Base-by-base conservation (phyloP, 2,113 vertebrate species). In the Oceanites oceanicus region DNA sequence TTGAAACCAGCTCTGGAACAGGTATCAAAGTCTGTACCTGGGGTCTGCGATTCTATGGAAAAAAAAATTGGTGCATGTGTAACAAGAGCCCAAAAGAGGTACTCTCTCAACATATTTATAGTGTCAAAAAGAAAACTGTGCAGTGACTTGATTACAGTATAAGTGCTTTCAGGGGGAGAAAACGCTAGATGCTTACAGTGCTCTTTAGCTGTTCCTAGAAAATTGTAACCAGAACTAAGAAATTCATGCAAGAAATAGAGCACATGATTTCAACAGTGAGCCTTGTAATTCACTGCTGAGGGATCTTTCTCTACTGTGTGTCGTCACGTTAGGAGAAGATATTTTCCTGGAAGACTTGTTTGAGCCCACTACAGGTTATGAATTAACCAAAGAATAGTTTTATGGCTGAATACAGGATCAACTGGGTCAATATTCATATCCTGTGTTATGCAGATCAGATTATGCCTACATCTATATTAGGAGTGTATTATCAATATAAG, bases 121-220 rank as follows among this genome's bases (percentile, higher is more conserved):
- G 13, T 44, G 23, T 71, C 6, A 25, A 34, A 88, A 82, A 47
- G 30, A 88, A 92, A 90, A 73, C 34, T 52, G 7, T 49, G 47
- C 32, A 44, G 36, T 61, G 19, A 34, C 16, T 59, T 75, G 29
- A 65, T 88, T 92, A 38, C 38, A 72, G 50, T 18, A 3, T 74
- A 50, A 90, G 61, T 87, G 49, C 44, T 85, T 90, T 88, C 38
- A 67, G 44, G 6, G 42, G 22, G n/a, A 78, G 40, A 66, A 89
- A 85, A 50, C 42, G 38, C 25, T 40, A 65, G 30, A 29, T 67
- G 22, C 52, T 93, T 71, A 42, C 15, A 61, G 38, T 19, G 44
- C 26, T 92, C 44, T 86, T 87, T 25, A 95, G 44, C 8, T 44
- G 13, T 79, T 91, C 90, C 61, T 93, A 76, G 92, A 93, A 95